These are phyloP conservation scores for Rhagophthalmus giganteus DNA, from an alignment of 2,888 invertebrate genomes.

Conservation along the genomic window DNA sequence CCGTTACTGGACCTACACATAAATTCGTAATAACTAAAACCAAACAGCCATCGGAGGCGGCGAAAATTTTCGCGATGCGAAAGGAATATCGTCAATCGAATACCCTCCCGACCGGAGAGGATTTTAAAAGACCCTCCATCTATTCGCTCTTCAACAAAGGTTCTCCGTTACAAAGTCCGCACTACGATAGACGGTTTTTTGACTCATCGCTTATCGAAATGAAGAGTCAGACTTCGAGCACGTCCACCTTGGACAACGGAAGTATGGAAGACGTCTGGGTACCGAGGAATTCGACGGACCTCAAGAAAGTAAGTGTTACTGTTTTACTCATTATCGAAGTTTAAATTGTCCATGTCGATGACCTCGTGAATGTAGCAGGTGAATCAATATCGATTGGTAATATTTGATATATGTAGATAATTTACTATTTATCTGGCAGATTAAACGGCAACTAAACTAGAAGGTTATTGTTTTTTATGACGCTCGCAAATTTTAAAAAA, in stretches of 20 bases:
- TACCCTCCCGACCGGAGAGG: slow-evolving; percentile 67
- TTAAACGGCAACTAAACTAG: no score
- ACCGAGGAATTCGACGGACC: slow-evolving; percentile 59
- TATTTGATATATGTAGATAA: no score
- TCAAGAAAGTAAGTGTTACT: slow-evolving; percentile 60
- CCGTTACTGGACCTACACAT: slow-evolving; percentile 56
- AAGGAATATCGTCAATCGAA: slow-evolving; percentile 62
- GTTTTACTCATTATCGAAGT: neutral
- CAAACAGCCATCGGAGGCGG: slow-evolving; percentile 51
- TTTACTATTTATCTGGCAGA: no score
- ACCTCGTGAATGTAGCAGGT: no score
- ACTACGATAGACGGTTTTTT: slow-evolving; percentile 79
- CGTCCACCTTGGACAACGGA: slow-evolving; percentile 61
- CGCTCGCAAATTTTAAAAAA: no score
- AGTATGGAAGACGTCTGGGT: slow-evolving; percentile 72
- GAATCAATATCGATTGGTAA: no score
- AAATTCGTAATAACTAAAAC: slow-evolving; percentile 62
- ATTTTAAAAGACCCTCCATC: slow-evolving; percentile 62
- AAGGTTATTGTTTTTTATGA: no score
- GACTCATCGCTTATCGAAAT: slow-evolving; percentile 82
- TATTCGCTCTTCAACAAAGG: slow-evolving; percentile 62
- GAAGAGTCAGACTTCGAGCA: slow-evolving; percentile 70
- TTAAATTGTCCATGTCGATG: neutral
- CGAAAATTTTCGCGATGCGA: slow-evolving; percentile 57
- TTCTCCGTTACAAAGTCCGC: slow-evolving; percentile 63